Conservation (phyloP, 2,888 invertebrate species). For the Teleogryllus oceanicus region DNA sequence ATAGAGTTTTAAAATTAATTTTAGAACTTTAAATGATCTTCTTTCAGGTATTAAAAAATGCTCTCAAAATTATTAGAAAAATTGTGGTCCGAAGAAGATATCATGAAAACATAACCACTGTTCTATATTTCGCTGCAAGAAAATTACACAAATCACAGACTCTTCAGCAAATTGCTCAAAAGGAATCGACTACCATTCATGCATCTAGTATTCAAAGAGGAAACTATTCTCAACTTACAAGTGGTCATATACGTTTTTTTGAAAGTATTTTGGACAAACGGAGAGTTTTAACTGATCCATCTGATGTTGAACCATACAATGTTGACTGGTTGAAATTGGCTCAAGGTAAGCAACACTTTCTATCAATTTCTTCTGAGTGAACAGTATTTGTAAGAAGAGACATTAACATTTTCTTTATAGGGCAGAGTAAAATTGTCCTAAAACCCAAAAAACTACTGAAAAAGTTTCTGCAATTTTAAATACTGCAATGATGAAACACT, state of each 20-base stretch:
- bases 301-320: conserved; percentile 78
- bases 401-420: conserved; percentile 50
- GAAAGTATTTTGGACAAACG: conserved; percentile 59
- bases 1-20: too few relatives aligned
- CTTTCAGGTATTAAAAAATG: background rate
- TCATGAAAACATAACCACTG: background rate
- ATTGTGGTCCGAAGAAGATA: background rate
- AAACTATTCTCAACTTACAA: conserved; percentile 55
- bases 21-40: background rate
- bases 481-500: conserved; percentile 79
- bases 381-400: background rate
- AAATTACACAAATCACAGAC: background rate
- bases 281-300: conserved; percentile 69
- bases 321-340: conserved; percentile 86
- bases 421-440: conserved; percentile 76
- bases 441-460: conserved; percentile 79
- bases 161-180: conserved; percentile 4
- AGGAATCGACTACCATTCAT: conserved; percentile 41
- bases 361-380: background rate
- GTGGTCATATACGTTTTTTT: conserved; percentile 64
- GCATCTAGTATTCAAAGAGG: conserved; percentile 57
- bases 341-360: conserved; percentile 61
- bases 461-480: conserved; percentile 82
- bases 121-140: background rate
- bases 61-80: background rate